These are phyloP conservation scores for Drosophila niveifrons DNA, from an alignment of 2,888 invertebrate species.

Conservation along the genomic window DNA sequence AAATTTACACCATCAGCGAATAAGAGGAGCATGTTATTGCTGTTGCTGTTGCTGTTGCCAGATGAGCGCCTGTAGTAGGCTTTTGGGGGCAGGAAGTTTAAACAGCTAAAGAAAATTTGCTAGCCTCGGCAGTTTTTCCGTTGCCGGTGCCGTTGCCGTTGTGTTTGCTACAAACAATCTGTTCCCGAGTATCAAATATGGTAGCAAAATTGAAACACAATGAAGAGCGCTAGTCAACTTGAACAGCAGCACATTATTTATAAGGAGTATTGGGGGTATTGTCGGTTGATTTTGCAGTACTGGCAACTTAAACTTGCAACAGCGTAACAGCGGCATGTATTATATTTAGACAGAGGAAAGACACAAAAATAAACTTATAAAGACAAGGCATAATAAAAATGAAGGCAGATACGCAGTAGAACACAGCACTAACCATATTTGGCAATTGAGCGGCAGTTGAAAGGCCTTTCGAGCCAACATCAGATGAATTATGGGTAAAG, in stretches of 20 bases:
- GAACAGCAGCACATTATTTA: slow-evolving; percentile 60
- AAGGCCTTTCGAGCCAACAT: slow-evolving; percentile 65
- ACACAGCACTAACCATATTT: slow-evolving; percentile 59
- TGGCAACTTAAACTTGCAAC: slow-evolving; percentile 48
- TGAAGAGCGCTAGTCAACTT: slow-evolving; percentile 63
- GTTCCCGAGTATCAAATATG: slow-evolving; percentile 70
- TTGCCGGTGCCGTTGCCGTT: slow-evolving; percentile 31
- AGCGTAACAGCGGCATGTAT: slow-evolving; percentile 60
- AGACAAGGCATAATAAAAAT: slow-evolving; percentile 52
- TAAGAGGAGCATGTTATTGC: slow-evolving; percentile 51
- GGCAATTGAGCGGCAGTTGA: slow-evolving; percentile 75
- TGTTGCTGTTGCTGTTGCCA: slow-evolving; percentile 19
- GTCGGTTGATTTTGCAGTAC: slow-evolving; percentile 37
- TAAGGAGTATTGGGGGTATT: slow-evolving; percentile 24
- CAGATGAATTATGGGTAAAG: slow-evolving; percentile 77
- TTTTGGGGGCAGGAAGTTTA: slow-evolving; percentile 56
- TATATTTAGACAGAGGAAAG: slow-evolving; percentile 76
- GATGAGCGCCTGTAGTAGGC: slow-evolving; percentile 30
- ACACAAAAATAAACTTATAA: slow-evolving; percentile 77
- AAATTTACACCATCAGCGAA: slow-evolving; percentile 82
- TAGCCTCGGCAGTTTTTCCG: slow-evolving; percentile 64
- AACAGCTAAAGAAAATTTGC: slow-evolving; percentile 75
- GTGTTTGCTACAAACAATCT: slow-evolving; percentile 76
- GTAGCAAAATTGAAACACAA: slow-evolving; percentile 72
- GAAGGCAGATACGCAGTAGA: slow-evolving; percentile 27